phyloP scores from a whole-genome alignment of 2,113 vertebrate species.

The Gambusia holbrooki region DNA sequence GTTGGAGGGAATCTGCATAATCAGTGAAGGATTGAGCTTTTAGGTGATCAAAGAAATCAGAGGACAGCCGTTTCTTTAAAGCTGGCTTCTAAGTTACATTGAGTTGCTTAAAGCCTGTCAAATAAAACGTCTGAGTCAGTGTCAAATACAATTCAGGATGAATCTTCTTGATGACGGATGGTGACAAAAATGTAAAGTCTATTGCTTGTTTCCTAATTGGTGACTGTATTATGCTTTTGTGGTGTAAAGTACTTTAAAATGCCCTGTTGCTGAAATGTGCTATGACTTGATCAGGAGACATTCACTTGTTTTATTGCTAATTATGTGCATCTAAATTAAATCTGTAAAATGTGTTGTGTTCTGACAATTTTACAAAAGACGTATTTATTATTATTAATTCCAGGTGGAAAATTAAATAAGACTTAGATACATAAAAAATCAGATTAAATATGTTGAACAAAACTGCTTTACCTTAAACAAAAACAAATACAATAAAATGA shows the following conservation, averaged over 20 bases:
- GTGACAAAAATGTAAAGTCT: too few relatives aligned
- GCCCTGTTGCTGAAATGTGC: too few relatives aligned
- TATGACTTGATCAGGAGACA: not conserved
- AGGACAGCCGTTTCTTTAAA: conserved; percentile 36
- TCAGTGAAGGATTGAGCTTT: conserved; percentile 54
- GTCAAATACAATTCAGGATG: conserved; percentile 36
- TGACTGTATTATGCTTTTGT: too few relatives aligned
- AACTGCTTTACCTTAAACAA: too few relatives aligned
- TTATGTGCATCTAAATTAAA: conserved; percentile 20
- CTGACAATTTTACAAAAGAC: conserved; percentile 13
- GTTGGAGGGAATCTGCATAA: conserved; percentile 26
- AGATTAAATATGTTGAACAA: too few relatives aligned
- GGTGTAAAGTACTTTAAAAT: too few relatives aligned
- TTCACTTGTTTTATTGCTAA: conserved; percentile 25
- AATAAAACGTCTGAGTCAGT: conserved; percentile 31
- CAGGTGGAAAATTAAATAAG: too few relatives aligned
- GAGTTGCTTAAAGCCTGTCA: conserved; percentile 23
- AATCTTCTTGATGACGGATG: too few relatives aligned
- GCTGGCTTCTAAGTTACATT: conserved; percentile 52
- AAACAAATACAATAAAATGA: too few relatives aligned
- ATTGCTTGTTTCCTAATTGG: too few relatives aligned
- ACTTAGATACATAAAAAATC: too few relatives aligned
- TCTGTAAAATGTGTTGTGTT: conserved; percentile 10
- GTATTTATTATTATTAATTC: not conserved
- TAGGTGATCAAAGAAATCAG: conserved; percentile 60